Evolutionary conservation across 2,888 invertebrate genomes (phyloP).

Genomic region (Trachelus troglodyta): DNA sequence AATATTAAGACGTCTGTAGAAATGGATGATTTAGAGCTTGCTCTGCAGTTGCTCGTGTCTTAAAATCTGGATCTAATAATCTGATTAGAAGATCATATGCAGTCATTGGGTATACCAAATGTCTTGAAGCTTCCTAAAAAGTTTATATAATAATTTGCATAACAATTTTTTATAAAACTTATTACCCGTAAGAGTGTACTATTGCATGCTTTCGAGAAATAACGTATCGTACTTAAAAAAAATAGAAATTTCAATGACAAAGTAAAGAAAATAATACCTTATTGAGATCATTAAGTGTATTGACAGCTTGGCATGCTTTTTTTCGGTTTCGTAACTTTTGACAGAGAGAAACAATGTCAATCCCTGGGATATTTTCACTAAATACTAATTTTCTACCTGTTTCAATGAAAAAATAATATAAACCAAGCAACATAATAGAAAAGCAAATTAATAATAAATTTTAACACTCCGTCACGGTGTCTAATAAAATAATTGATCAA

Average conservation of each 20-base stretch:
- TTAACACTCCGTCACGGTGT: conserved; percentile 1
- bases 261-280: conserved; percentile 46
- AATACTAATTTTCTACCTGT: conserved; percentile 70
- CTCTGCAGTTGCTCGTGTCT: conserved; percentile 77
- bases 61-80: conserved; percentile 84
- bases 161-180: conserved; percentile 48
- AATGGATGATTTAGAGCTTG: conserved; percentile 83
- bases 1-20: conserved; percentile 59
- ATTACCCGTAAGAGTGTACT: neutral
- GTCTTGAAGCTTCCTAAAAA: conserved; percentile 44
- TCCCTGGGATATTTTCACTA: conserved; percentile 67
- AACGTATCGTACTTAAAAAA: neutral
- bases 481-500: conserved; percentile 12
- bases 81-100: conserved; percentile 80
- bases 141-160: conserved; percentile 10
- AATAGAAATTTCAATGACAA: conserved; percentile 12
- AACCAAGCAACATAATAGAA: conserved; percentile 24
- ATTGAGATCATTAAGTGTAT: conserved; percentile 24
- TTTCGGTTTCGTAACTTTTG: conserved; percentile 56
- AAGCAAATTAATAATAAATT: conserved; percentile 17
- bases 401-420: conserved; percentile 29
- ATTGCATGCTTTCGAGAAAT: neutral
- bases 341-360: conserved; percentile 63
- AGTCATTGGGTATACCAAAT: conserved; percentile 72
- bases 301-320: conserved; percentile 23